Conservation (phyloP, 2,113 vertebrate genomes). For the Daboia siamensis region DNA sequence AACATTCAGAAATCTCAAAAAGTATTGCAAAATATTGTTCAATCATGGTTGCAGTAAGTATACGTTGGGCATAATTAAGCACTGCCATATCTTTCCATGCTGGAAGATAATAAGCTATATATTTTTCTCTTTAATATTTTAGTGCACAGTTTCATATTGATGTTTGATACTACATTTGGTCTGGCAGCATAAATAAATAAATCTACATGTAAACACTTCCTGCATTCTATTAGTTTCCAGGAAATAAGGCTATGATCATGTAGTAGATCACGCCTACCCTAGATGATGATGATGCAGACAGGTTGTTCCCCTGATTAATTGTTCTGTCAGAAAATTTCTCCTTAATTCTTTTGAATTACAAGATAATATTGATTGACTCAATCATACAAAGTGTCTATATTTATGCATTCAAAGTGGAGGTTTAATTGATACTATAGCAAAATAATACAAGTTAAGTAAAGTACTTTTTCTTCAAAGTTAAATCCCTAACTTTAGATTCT, state of each 20-base stretch:
- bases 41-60: background rate
- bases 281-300: too few species aligned
- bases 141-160: background rate
- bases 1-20: background rate
- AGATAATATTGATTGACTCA: background rate
- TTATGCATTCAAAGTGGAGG: conserved; percentile 40
- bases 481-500: background rate
- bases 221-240: background rate
- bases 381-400: background rate
- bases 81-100: background rate
- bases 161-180: background rate
- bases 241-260: background rate
- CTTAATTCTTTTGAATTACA: background rate
- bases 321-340: too few species aligned
- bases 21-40: background rate
- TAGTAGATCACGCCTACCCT: background rate
- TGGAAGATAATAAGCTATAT: background rate
- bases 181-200: background rate
- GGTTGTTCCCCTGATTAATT: too few species aligned
- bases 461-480: background rate
- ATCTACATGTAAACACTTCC: background rate
- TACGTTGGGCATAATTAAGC: background rate
- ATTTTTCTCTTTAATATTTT: background rate
- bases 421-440: conserved; percentile 20
- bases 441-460: background rate